A percentile compares a stretch with the other conserved stretches of the same genome.
These are phyloP conservation scores for Pheosia tremula DNA, from an alignment of 2,888 invertebrate genomes.

Conservation along the genomic window DNA sequence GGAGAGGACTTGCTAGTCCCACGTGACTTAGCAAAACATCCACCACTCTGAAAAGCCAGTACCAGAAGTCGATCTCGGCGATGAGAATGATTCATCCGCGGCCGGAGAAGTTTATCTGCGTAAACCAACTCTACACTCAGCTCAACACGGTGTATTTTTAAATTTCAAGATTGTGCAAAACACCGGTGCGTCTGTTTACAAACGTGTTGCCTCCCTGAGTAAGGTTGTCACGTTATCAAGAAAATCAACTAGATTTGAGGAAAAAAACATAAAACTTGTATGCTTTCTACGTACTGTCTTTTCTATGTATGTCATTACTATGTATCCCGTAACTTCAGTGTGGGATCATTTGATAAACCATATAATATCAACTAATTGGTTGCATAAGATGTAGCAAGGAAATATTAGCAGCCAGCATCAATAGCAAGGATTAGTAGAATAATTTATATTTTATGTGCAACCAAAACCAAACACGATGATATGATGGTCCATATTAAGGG, in stretches of 20 bases:
- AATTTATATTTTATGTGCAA: too few species aligned
- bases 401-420: too few species aligned
- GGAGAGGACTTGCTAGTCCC: not conserved
- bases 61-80: not conserved
- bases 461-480: too few species aligned
- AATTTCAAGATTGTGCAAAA: slow-evolving; percentile 32
- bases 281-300: too few species aligned
- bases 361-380: too few species aligned
- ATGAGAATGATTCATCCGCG: slow-evolving; percentile 27
- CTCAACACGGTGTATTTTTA: slow-evolving; percentile 30
- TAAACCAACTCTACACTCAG: slow-evolving; percentile 15
- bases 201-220: slow-evolving; percentile 11
- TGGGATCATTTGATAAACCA: too few species aligned
- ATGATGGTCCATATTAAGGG: too few species aligned
- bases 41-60: not conserved
- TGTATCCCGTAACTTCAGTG: too few species aligned
- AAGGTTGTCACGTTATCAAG: slow-evolving; percentile 13
- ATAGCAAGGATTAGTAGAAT: too few species aligned
- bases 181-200: slow-evolving; percentile 29
- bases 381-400: too few species aligned
- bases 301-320: too few species aligned
- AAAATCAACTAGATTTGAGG: not conserved
- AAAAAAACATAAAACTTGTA: too few species aligned
- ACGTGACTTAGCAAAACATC: not conserved
- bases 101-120: slow-evolving; percentile 10